phyloP scores from a whole-genome alignment of 2,797 vertebrate species.

The Propithecus deckenii region DNA sequence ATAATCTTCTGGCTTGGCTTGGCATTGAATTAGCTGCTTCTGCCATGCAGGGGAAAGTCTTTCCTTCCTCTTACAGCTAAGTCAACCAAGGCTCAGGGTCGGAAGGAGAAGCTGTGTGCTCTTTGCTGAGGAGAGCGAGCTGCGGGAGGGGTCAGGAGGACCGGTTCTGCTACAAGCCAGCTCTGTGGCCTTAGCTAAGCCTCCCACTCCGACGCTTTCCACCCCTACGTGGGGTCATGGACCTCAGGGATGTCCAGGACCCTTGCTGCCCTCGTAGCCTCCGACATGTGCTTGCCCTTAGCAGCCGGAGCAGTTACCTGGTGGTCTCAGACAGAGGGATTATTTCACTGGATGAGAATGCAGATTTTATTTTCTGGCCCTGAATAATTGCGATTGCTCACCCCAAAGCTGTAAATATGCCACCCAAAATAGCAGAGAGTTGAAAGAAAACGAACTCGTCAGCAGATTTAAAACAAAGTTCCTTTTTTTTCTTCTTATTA shows the following conservation, averaged over 20 bases:
- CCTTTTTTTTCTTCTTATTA: background rate
- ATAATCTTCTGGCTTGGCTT: background rate
- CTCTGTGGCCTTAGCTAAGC: background rate
- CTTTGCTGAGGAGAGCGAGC: background rate
- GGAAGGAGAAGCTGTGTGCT: background rate
- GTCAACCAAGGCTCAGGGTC: background rate
- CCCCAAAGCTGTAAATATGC: constrained; percentile 32
- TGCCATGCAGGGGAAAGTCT: background rate
- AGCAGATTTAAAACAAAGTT: constrained; percentile 62
- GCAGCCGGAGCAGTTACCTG: background rate
- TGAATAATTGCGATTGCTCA: constrained; percentile 32
- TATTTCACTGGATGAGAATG: constrained; percentile 18
- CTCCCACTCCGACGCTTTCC: too few species aligned
- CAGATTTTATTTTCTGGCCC: constrained; percentile 42
- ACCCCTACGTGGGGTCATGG: background rate
- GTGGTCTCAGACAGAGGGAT: background rate
- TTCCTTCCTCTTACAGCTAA: background rate
- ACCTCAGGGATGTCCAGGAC: background rate
- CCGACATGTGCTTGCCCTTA: background rate
- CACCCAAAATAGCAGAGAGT: constrained; percentile 53
- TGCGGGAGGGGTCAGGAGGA: background rate
- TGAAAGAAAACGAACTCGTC: constrained; percentile 20
- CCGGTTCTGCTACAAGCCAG: background rate
- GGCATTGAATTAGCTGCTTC: background rate
- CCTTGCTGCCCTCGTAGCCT: background rate